Conservation (phyloP, 2,797 vertebrate genomes). For the Sarcophilus harrisii region DNA sequence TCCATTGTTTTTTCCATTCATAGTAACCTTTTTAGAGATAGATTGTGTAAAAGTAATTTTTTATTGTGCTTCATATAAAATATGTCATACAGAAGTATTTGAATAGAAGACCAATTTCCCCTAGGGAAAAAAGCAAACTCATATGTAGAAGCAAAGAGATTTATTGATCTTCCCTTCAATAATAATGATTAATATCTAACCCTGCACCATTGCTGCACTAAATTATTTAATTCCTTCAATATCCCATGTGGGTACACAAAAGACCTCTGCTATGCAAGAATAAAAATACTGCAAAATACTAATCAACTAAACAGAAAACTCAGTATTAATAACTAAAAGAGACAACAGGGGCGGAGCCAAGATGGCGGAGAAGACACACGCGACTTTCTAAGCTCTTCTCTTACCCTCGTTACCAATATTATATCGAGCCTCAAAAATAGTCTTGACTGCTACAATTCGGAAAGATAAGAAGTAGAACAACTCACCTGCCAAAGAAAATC, state of each 20-base stretch:
- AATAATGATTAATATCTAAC: constrained; percentile 74
- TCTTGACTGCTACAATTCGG: too few species aligned
- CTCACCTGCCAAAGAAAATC: too few species aligned
- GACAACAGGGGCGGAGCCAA: too few species aligned
- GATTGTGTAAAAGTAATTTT: neutral
- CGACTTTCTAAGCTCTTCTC: too few species aligned
- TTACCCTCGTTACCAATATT: too few species aligned
- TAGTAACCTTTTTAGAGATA: neutral
- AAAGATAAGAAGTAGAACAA: too few species aligned
- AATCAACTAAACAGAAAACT: neutral
- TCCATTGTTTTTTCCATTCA: neutral
- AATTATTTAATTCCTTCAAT: constrained; percentile 68
- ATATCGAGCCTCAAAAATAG: too few species aligned
- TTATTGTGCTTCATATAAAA: constrained; percentile 14
- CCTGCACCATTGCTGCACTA: constrained; percentile 66
- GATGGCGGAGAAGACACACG: too few species aligned
- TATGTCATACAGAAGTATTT: constrained; percentile 43
- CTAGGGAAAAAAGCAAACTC: constrained; percentile 61
- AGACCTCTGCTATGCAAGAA: neutral
- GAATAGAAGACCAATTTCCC: constrained; percentile 62
- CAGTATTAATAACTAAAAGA: neutral
- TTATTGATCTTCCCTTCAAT: constrained; percentile 75
- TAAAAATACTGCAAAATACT: constrained; percentile 31
- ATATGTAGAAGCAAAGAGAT: constrained; percentile 59
- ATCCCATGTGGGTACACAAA: constrained; percentile 19